Percentiles rank a stretch among this genome's conserved stretches.
These are phyloP conservation scores for Crossaster papposus DNA, from an alignment of 53 echinoderm and acorn worm genomes.

Conservation along the genomic window DNA sequence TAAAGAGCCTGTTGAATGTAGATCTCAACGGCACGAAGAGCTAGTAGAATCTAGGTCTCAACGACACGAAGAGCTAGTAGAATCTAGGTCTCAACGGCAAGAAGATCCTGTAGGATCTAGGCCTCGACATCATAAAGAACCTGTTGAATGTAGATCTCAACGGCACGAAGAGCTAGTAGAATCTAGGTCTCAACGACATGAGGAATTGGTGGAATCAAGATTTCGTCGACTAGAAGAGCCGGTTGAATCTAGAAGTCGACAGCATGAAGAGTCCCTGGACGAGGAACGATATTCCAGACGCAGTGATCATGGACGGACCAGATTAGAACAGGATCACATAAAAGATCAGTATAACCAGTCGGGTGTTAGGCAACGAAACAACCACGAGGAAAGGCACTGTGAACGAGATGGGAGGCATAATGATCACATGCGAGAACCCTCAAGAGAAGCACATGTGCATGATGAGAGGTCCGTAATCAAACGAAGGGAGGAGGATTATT, in stretches of 20 bases:
- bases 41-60: too few species aligned
- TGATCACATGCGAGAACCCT: conserved; percentile 14
- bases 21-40: too few species aligned
- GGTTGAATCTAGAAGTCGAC: not conserved
- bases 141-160: not conserved
- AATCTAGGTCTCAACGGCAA: too few species aligned
- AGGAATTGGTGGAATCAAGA: not conserved
- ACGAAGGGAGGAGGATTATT: conserved; percentile 30
- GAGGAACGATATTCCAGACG: conserved; percentile 8
- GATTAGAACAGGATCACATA: not conserved
- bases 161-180: not conserved
- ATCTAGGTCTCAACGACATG: conserved; percentile 6
- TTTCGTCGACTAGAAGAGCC: not conserved
- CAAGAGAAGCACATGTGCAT: not conserved
- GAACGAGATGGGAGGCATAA: conserved; percentile 26
- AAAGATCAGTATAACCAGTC: conserved; percentile 5
- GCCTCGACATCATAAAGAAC: too few species aligned
- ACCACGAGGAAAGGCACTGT: conserved; percentile 36
- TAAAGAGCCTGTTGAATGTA: too few species aligned
- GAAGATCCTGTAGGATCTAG: too few species aligned
- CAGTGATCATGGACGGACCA: not conserved
- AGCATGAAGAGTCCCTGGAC: not conserved
- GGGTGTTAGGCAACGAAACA: conserved; percentile 1
- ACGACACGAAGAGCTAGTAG: too few species aligned
- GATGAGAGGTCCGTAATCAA: conserved; percentile 1